phyloP scores from a whole-genome alignment of 2,888 invertebrate species.

The Ephialtes manifestator region DNA sequence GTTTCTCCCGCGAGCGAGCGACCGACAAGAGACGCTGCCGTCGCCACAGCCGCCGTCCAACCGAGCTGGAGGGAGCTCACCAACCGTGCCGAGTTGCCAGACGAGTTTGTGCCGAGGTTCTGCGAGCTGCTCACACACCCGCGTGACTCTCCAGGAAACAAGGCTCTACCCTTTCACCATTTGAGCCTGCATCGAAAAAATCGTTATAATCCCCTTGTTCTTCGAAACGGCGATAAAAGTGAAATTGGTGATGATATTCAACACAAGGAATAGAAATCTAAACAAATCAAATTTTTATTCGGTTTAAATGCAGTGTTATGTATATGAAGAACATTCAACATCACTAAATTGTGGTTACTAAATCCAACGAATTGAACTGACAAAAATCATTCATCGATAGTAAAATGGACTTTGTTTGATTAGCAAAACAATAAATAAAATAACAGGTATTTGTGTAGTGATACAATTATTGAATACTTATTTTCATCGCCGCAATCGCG shows the following conservation, averaged over 20 bases:
- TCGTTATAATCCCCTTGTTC: not conserved
- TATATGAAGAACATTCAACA: not conserved
- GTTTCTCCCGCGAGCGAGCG: constrained; percentile 68
- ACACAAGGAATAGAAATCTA: constrained; percentile 7
- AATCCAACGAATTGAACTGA: not conserved
- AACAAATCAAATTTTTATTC: not conserved
- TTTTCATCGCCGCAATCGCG: not conserved
- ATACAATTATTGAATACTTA: not conserved
- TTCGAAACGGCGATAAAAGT: constrained; percentile 19
- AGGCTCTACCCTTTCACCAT: constrained; percentile 29
- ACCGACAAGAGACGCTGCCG: constrained; percentile 68
- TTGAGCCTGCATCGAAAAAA: constrained; percentile 16
- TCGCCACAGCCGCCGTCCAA: constrained; percentile 73
- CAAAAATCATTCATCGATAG: not conserved
- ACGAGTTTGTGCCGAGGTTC: constrained; percentile 84
- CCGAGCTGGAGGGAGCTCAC: constrained; percentile 70
- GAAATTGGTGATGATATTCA: constrained; percentile 37
- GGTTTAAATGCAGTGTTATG: not conserved
- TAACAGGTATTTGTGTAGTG: not conserved
- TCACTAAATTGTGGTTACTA: not conserved
- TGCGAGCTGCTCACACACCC: constrained; percentile 74
- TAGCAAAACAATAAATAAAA: not conserved
- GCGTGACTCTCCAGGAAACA: constrained; percentile 54
- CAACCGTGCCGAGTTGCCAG: constrained; percentile 80
- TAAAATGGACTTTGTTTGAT: not conserved